Conservation (phyloP, 1,140 invertebrate genomes). For the Procambarus clarkii region DNA sequence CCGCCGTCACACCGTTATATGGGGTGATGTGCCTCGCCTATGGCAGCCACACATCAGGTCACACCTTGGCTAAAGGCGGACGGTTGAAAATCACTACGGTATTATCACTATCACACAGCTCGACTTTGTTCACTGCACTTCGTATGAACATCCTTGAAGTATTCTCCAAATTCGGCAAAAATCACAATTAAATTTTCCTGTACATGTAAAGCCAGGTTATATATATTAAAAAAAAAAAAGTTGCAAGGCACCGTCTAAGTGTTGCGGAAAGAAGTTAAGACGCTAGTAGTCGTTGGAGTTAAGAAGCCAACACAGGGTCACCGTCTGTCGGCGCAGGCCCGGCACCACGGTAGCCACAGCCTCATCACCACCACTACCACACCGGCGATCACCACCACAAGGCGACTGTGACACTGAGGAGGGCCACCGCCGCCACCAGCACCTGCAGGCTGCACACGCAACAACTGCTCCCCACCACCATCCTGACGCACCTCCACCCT, state of each 20-base stretch:
- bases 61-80: slow-evolving; percentile 47
- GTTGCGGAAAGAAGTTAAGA: slow-evolving; percentile 38
- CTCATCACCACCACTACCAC: slow-evolving; percentile 65
- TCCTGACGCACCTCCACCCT: slow-evolving; percentile 41
- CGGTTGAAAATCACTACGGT: slow-evolving; percentile 39
- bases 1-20: slow-evolving; percentile 43
- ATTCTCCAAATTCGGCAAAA: slow-evolving; percentile 47
- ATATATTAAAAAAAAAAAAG: neutral
- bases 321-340: slow-evolving; percentile 57
- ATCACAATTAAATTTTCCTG: slow-evolving; percentile 53
- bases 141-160: slow-evolving; percentile 31
- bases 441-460: slow-evolving; percentile 67
- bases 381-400: slow-evolving; percentile 63
- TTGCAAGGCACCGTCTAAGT: slow-evolving; percentile 52
- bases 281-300: slow-evolving; percentile 14
- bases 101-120: slow-evolving; percentile 54
- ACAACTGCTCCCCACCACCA: slow-evolving; percentile 59
- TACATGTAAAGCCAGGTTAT: slow-evolving; percentile 40
- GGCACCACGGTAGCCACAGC: slow-evolving; percentile 53
- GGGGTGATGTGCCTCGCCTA: slow-evolving; percentile 30
- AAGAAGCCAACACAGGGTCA: slow-evolving; percentile 46
- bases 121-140: slow-evolving; percentile 47
- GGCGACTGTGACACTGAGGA: slow-evolving; percentile 66
- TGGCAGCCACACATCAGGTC: slow-evolving; percentile 22
- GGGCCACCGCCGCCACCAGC: slow-evolving; percentile 49